phyloP scores from a whole-genome alignment of 2,888 invertebrate genomes.

The Antheraea yamamai region DNA sequence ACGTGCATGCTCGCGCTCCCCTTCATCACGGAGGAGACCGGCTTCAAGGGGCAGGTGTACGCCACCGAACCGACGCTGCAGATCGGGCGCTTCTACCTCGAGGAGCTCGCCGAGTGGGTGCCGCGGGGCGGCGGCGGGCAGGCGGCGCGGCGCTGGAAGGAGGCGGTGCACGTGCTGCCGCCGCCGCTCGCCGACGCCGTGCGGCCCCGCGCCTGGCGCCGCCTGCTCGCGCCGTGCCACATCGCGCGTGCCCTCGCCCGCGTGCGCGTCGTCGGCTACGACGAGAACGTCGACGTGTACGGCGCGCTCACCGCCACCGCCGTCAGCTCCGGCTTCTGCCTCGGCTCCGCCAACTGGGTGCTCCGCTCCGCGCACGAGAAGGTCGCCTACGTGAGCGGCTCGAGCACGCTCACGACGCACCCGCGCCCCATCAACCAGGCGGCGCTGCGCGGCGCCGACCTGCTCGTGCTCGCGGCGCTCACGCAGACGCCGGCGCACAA shows the following conservation, averaged over 20 bases:
- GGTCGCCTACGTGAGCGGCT: constrained; percentile 94
- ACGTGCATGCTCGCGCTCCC: constrained; percentile 98
- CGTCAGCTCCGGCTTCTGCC: constrained; percentile 97
- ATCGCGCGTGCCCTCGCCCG: constrained; percentile 92
- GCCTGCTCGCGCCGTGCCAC: constrained; percentile 90
- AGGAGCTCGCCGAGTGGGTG: constrained; percentile 95
- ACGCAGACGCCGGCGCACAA: constrained; percentile 97
- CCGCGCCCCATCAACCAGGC: constrained; percentile 94
- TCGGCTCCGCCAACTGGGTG: constrained; percentile 99
- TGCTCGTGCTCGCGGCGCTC: constrained; percentile 94
- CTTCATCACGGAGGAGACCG: constrained; percentile 96
- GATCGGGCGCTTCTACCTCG: constrained; percentile 94
- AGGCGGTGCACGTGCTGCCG: constrained; percentile 80
- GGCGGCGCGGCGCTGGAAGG: constrained; percentile 94
- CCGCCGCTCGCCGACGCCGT: constrained; percentile 53
- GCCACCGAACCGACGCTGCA: constrained; percentile 98
- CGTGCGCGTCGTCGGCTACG: constrained; percentile 96
- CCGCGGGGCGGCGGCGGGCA: constrained; percentile 86
- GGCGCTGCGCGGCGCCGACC: constrained; percentile 94
- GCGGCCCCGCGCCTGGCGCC: constrained; percentile 87
- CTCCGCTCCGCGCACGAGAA: constrained; percentile 95
- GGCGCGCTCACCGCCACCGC: constrained; percentile 95
- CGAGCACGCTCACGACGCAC: constrained; percentile 97
- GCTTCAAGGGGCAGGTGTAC: constrained; percentile 96
- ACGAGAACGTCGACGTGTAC: constrained; percentile 88